Conservation (phyloP, 2,797 vertebrate genomes). For the Gobionotothen gibberifrons region DNA sequence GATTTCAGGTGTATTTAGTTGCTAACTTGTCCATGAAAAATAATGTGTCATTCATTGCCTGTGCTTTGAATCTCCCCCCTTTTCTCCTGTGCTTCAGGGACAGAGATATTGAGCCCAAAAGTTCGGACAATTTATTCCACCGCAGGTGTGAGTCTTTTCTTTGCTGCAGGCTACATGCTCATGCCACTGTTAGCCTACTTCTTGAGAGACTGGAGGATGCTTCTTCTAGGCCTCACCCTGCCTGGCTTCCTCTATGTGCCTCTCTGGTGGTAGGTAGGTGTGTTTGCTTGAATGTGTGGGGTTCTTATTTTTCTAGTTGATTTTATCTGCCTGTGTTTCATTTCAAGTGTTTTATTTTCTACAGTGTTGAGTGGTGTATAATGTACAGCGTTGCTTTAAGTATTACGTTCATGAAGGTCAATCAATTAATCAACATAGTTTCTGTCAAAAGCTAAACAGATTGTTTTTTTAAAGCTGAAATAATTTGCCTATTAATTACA, state of each 20-base stretch:
- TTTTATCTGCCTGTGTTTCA: background rate
- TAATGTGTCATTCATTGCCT: too few species aligned
- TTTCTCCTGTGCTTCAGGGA: slow-evolving; percentile 78
- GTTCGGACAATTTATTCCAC: slow-evolving; percentile 89
- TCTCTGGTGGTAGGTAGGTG: slow-evolving; percentile 92
- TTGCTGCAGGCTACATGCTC: slow-evolving; percentile 89
- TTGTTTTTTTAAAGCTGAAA: slow-evolving; percentile 1
- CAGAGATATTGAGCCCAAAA: slow-evolving; percentile 87
- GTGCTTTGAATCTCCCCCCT: background rate
- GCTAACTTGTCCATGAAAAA: too few species aligned
- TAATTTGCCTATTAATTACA: background rate
- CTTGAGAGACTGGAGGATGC: slow-evolving; percentile 90
- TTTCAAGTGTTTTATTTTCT: background rate
- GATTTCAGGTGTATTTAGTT: too few species aligned
- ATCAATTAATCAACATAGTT: background rate
- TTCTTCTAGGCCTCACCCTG: slow-evolving; percentile 82
- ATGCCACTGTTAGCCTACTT: slow-evolving; percentile 88
- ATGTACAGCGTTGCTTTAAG: background rate
- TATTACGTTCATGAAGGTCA: background rate
- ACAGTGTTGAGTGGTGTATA: background rate
- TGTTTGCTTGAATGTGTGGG: slow-evolving; percentile 14
- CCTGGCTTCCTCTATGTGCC: slow-evolving; percentile 84
- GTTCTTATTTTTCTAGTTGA: background rate
- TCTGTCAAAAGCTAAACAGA: background rate
- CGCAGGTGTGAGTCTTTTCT: slow-evolving; percentile 87